Percentiles rank a stretch among this genome's conserved stretches.
Conservation (phyloP, 37 sponge, comb jelly and placozoan genomes). For the Dysidea cf. avara region DNA sequence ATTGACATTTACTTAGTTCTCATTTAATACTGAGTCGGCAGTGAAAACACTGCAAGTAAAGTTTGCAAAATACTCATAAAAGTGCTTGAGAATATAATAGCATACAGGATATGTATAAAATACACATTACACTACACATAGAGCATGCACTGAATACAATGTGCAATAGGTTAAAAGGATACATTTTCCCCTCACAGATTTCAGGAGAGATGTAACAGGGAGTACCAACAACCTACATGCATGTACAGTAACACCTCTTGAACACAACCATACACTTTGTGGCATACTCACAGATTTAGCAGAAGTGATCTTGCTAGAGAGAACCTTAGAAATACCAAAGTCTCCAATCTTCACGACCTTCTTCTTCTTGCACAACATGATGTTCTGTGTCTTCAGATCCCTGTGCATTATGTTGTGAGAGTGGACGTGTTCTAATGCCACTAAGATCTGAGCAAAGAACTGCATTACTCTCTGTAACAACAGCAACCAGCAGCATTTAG, state of each 20-base stretch:
- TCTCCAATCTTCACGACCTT: slow-evolving; percentile 84
- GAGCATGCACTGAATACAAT: too few species aligned
- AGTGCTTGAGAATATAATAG: too few species aligned
- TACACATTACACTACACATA: too few species aligned
- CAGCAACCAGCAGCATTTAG: too few species aligned
- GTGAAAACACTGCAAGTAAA: too few species aligned
- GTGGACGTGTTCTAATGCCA: slow-evolving; percentile 82
- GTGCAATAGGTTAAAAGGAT: too few species aligned
- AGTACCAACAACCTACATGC: slow-evolving; percentile 82
- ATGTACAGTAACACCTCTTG: neutral
- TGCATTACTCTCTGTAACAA: slow-evolving; percentile 73
- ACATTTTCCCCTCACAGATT: slow-evolving; percentile 83
- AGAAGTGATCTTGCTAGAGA: slow-evolving; percentile 84
- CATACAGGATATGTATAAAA: too few species aligned
- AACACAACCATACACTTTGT: neutral
- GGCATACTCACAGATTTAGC: slow-evolving; percentile 73
- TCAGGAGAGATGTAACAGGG: slow-evolving; percentile 93
- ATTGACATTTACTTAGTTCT: too few species aligned
- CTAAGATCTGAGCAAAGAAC: slow-evolving; percentile 78
- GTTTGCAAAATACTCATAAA: too few species aligned
- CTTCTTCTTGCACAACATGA: slow-evolving; percentile 71
- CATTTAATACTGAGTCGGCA: too few species aligned
- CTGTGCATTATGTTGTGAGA: slow-evolving; percentile 82
- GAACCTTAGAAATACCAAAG: slow-evolving; percentile 91
- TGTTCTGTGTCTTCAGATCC: slow-evolving; percentile 91